Conservation (phyloP, 2,888 invertebrate species). For the Polia nebulosa region DNA sequence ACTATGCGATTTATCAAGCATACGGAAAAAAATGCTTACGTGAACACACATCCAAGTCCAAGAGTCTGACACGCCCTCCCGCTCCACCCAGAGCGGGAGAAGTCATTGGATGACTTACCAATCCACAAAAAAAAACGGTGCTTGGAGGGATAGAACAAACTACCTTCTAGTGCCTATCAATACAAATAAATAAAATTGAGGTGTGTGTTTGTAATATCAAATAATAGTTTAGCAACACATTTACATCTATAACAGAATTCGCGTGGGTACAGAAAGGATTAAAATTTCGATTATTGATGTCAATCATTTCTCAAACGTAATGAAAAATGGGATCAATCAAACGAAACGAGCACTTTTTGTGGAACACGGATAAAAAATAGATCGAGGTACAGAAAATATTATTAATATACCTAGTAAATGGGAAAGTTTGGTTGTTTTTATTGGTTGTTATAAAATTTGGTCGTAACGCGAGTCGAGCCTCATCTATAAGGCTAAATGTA, state of each 20-base stretch:
- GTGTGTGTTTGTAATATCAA: no score
- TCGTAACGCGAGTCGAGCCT: background rate
- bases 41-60: no score
- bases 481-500: background rate
- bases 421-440: background rate
- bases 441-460: background rate
- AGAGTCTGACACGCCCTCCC: no score
- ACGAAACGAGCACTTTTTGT: constrained; percentile 38
- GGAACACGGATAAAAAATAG: constrained; percentile 36
- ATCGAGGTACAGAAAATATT: constrained; percentile 23
- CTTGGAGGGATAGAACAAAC: no score
- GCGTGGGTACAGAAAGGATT: constrained; percentile 57
- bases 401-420: constrained; percentile 5
- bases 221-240: constrained; percentile 19
- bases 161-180: no score
- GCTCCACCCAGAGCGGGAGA: no score
- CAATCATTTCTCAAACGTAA: constrained; percentile 50
- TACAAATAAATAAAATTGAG: no score
- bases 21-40: no score
- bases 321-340: constrained; percentile 54
- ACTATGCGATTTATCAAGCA: no score
- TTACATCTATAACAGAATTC: constrained; percentile 21
- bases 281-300: constrained; percentile 54
- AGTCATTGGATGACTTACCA: no score
- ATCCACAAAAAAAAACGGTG: no score